Percentiles rank a stretch among this genome's conserved stretches.
phyloP scores from a whole-genome alignment of 2,888 invertebrate genomes.

The Nebria brevicollis region DNA sequence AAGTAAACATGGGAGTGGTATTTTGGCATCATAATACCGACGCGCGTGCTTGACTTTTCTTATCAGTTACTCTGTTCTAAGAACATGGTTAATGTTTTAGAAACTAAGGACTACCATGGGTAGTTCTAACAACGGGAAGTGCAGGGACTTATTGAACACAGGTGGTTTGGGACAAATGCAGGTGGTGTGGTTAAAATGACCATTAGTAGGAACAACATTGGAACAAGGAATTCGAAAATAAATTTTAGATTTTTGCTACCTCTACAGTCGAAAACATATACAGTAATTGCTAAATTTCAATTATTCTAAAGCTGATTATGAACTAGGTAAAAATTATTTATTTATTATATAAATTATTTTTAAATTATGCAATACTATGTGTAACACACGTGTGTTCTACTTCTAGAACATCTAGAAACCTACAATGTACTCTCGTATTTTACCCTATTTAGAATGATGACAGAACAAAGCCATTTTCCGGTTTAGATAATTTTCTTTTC shows the following conservation, averaged over 20 bases:
- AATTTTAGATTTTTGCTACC: not conserved
- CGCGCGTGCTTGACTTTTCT: not conserved
- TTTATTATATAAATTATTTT: no score
- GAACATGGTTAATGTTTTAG: not conserved
- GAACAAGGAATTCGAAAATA: no score
- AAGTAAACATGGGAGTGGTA: not conserved
- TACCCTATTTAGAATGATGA: not conserved
- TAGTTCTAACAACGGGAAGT: not conserved
- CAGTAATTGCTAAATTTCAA: no score
- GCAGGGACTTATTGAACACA: not conserved
- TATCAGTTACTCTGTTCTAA: not conserved
- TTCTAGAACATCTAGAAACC: no score
- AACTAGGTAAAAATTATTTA: no score
- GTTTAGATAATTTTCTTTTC: not conserved
- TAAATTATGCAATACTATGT: no score
- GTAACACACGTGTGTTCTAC: no score
- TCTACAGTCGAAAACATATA: not conserved
- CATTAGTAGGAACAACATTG: not conserved
- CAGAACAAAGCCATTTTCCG: not conserved
- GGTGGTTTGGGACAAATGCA: not conserved
- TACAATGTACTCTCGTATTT: not conserved
- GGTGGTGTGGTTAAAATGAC: not conserved
- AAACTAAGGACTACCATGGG: not conserved
- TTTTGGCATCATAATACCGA: not conserved
- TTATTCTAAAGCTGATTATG: no score